phyloP scores from a whole-genome alignment of 2,797 vertebrate species.

The Cyprinella venusta region DNA sequence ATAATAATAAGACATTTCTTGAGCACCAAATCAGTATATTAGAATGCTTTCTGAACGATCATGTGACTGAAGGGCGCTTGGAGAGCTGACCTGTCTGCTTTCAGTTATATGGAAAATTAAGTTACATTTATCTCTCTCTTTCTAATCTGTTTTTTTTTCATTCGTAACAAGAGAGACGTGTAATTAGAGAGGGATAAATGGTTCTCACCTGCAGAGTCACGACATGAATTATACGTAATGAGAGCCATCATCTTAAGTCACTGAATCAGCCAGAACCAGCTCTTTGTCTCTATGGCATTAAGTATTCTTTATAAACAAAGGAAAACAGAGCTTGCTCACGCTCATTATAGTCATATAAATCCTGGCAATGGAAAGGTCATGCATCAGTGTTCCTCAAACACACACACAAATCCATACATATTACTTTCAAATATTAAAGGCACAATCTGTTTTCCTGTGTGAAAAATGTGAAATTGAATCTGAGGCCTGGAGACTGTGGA shows the following conservation, averaged over 20 bases:
- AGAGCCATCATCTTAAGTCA: constrained; percentile 52
- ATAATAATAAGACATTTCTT: no score
- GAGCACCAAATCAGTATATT: no score
- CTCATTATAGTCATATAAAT: constrained; percentile 46
- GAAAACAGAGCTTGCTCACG: constrained; percentile 6
- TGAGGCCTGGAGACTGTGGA: constrained; percentile 45
- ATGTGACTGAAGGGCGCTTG: neutral
- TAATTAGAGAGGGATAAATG: constrained; percentile 42
- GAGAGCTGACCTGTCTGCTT: neutral
- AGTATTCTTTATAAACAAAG: constrained; percentile 33
- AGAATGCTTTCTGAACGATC: no score
- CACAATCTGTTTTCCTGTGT: constrained; percentile 49
- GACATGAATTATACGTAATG: constrained; percentile 50
- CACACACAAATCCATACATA: constrained; percentile 20
- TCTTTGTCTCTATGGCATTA: neutral
- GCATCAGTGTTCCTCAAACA: constrained; percentile 17
- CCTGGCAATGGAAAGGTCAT: constrained; percentile 19
- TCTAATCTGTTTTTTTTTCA: constrained; percentile 32
- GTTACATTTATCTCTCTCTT: constrained; percentile 2
- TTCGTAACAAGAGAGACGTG: neutral
- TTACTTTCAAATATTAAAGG: constrained; percentile 41
- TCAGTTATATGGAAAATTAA: constrained; percentile 3
- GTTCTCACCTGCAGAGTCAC: constrained; percentile 43
- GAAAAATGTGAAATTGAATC: constrained; percentile 56
- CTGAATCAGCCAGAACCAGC: constrained; percentile 28